Evolutionary conservation across 2,797 vertebrate genomes (phyloP).

Genomic region (Sebastes aleutianus): DNA sequence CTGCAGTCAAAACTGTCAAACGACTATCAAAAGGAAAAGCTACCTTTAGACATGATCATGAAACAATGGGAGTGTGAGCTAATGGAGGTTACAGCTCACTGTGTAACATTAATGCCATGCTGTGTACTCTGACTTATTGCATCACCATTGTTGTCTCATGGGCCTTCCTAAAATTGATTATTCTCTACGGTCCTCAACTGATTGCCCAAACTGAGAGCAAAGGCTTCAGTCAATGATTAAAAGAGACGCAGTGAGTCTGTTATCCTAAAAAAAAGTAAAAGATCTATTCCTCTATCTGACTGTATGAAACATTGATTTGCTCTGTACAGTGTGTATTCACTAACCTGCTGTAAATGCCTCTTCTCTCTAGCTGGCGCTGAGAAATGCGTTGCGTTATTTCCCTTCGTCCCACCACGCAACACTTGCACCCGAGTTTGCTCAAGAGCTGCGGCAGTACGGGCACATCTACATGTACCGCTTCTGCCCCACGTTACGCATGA

Average conservation of each 20-base stretch:
- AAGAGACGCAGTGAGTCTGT: conserved; percentile 25
- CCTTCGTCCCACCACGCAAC: conserved; percentile 83
- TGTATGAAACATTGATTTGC: background rate
- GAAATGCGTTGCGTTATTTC: conserved; percentile 93
- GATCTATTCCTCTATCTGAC: background rate
- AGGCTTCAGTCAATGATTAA: conserved; percentile 71
- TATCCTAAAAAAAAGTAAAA: background rate
- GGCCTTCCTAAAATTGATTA: conserved; percentile 34
- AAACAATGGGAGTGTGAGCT: background rate
- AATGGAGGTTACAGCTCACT: background rate
- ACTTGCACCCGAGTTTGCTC: conserved; percentile 89
- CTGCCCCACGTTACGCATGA: conserved; percentile 87
- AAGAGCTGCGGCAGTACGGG: conserved; percentile 89
- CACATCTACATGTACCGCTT: conserved; percentile 99
- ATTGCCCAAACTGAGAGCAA: conserved; percentile 40
- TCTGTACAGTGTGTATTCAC: background rate
- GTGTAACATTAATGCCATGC: background rate
- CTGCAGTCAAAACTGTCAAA: too few species aligned
- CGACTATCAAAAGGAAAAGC: background rate
- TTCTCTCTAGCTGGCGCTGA: conserved; percentile 86
- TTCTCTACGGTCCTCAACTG: conserved; percentile 42
- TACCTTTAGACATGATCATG: background rate
- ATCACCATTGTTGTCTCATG: conserved; percentile 17
- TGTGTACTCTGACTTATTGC: conserved; percentile 44
- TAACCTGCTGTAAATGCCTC: background rate